phyloP scores from a whole-genome alignment of 1,140 invertebrate species.

The Leptinotarsa texana region DNA sequence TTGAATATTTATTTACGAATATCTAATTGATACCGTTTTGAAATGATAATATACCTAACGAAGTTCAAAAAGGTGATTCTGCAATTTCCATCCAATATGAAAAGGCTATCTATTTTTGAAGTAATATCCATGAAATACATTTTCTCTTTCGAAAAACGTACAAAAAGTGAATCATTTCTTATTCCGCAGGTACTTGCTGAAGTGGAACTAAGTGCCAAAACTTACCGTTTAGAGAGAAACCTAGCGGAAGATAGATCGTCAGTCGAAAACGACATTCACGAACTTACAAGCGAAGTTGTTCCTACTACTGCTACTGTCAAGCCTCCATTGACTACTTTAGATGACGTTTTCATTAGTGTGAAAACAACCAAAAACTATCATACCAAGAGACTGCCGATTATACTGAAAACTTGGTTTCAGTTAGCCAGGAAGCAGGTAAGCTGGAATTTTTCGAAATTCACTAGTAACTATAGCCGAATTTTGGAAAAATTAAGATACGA shows the following conservation, averaged over 20 bases:
- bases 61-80: no score
- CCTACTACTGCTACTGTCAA: conserved; percentile 64
- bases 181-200: conserved; percentile 33
- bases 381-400: conserved; percentile 77
- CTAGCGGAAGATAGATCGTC: conserved; percentile 37
- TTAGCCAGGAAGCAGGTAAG: conserved; percentile 86
- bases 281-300: conserved; percentile 55
- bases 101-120: no score
- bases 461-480: no score
- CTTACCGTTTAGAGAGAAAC: conserved; percentile 36
- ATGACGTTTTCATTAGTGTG: conserved; percentile 91
- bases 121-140: not conserved
- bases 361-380: conserved; percentile 92
- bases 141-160: not conserved
- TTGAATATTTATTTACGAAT: no score
- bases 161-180: not conserved
- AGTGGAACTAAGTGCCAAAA: conserved; percentile 32
- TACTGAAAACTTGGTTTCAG: conserved; percentile 92
- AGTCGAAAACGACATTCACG: conserved; percentile 29
- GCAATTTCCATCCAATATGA: no score
- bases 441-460: no score
- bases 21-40: no score
- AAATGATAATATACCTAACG: no score
- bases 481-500: no score
- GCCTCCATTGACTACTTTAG: conserved; percentile 70